phyloP scores from a whole-genome alignment of 2,113 vertebrate genomes.

The Mus spicilegus region DNA sequence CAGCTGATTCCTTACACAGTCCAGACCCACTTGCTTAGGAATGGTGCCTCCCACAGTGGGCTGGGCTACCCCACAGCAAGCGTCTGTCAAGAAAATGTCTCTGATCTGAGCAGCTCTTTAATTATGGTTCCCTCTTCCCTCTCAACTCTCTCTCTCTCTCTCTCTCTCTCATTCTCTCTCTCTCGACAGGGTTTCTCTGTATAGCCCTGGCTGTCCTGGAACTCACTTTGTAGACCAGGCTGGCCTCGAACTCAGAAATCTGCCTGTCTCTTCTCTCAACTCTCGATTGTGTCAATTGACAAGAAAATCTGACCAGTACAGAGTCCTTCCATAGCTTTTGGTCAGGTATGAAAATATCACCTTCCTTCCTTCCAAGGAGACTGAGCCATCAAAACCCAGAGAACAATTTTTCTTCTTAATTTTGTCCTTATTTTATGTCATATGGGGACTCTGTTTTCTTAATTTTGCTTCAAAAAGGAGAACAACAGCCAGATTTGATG shows the following conservation, averaged over 20 bases:
- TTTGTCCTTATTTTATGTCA: background rate
- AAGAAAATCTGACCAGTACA: background rate
- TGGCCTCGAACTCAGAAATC: too few species aligned
- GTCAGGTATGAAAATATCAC: background rate
- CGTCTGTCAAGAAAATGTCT: background rate
- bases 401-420: background rate
- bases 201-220: too few species aligned
- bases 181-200: too few species aligned
- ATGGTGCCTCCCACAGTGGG: background rate
- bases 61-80: too few species aligned
- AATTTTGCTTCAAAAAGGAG: slow-evolving; percentile 10
- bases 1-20: background rate
- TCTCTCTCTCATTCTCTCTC: too few species aligned
- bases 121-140: background rate
- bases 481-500: background rate
- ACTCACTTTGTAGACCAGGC: too few species aligned
- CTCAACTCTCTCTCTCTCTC: too few species aligned
- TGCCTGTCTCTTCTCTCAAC: too few species aligned
- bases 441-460: background rate
- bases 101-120: background rate
- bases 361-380: background rate
- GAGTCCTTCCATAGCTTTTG: background rate
- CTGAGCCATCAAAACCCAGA: background rate
- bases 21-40: background rate
- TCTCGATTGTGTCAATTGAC: background rate